Percentiles rank a stretch among this genome's conserved stretches.
These are phyloP conservation scores for Psephotus haematonotus DNA, from an alignment of 2,113 vertebrate genomes.

Conservation along the genomic window DNA sequence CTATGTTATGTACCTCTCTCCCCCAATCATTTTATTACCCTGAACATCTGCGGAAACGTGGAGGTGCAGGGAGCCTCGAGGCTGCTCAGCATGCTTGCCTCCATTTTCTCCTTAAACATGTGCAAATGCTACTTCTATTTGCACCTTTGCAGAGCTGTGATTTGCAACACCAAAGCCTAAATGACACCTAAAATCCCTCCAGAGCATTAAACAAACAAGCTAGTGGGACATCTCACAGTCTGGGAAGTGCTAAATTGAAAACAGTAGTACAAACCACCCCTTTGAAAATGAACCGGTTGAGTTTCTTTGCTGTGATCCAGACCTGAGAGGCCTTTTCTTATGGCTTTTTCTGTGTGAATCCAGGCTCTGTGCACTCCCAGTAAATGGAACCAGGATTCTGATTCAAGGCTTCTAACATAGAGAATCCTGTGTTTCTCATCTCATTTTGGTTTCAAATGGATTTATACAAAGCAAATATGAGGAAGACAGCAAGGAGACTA, in stretches of 20 bases:
- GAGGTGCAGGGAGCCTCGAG: slow-evolving; percentile 22
- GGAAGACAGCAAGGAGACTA: not conserved
- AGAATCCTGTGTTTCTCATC: not conserved
- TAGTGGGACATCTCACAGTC: not conserved
- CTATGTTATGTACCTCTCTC: not conserved
- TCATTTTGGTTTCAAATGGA: not conserved
- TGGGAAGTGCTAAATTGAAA: not conserved
- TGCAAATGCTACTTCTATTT: slow-evolving; percentile 22
- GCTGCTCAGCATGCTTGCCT: slow-evolving; percentile 39
- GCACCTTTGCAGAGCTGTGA: not conserved
- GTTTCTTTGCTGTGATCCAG: not conserved
- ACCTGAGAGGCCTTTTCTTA: not conserved
- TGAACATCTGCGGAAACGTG: slow-evolving; percentile 31
- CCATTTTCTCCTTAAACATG: slow-evolving; percentile 22
- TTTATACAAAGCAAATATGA: not conserved
- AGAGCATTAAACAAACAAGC: slow-evolving; percentile 19
- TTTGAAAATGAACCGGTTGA: not conserved
- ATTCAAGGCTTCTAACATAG: not conserved
- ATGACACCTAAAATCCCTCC: slow-evolving; percentile 7
- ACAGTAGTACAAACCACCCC: not conserved
- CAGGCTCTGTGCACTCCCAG: not conserved
- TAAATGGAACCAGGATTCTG: not conserved
- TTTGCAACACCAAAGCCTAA: slow-evolving; percentile 25
- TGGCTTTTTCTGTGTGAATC: not conserved
- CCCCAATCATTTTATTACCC: slow-evolving; percentile 33